A percentile compares a stretch with the other conserved stretches of the same genome.
Evolutionary conservation across 2,888 invertebrate genomes (phyloP).

Genomic region (Odontothrips loti): DNA sequence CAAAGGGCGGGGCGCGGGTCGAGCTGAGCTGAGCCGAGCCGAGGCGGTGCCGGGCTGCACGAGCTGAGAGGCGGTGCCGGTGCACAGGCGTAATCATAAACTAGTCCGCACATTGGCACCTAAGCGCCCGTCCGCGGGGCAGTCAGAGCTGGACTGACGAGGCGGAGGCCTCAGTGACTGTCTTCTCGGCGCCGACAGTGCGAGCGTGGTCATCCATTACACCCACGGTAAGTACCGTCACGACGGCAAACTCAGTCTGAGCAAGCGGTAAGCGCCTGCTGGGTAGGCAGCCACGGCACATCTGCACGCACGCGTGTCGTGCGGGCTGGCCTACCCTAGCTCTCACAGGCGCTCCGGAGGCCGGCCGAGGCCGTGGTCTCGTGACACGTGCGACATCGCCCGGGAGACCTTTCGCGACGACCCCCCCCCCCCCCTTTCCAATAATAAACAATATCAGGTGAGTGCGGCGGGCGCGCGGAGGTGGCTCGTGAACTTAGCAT

Average conservation of each 20-base stretch:
- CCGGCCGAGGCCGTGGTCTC: too few relatives aligned
- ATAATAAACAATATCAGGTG: not conserved
- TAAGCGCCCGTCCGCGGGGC: not conserved
- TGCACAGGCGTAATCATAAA: not conserved
- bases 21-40: not conserved
- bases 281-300: too few relatives aligned
- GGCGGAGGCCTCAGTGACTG: too few relatives aligned
- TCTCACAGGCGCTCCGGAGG: too few relatives aligned
- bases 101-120: constrained; percentile 24
- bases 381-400: not conserved
- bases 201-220: too few relatives aligned
- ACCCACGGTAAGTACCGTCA: too few relatives aligned
- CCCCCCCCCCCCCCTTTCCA: not conserved
- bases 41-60: not conserved
- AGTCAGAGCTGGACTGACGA: too few relatives aligned
- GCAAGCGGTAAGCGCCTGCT: too few relatives aligned
- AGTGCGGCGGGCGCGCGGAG: not conserved
- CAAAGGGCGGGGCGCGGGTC: not conserved
- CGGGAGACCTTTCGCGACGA: not conserved
- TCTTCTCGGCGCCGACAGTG: too few relatives aligned
- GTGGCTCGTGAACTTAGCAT: not conserved
- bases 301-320: too few relatives aligned
- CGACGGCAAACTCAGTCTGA: too few relatives aligned
- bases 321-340: too few relatives aligned
- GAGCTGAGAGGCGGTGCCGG: not conserved